Percentiles rank a stretch among this genome's conserved stretches.
Conservation (phyloP, 1,140 invertebrate genomes). For the Drosophila busckii region DNA sequence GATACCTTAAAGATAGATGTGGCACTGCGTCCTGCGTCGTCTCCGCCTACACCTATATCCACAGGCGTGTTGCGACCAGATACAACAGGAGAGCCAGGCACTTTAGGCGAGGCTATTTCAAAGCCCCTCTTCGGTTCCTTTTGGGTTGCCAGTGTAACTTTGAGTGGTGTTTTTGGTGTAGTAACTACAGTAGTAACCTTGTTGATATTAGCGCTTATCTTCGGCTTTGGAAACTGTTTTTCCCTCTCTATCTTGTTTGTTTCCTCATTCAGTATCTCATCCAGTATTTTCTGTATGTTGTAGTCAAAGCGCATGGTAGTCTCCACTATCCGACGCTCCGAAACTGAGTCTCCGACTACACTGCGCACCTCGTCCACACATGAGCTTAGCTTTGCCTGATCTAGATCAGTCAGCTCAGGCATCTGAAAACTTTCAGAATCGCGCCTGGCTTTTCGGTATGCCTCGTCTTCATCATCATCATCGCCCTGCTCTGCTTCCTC, state of each 20-base stretch:
- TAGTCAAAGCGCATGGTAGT: conserved; percentile 85
- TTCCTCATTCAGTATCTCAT: conserved; percentile 84
- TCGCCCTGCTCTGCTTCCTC: conserved; percentile 84
- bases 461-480: conserved; percentile 67
- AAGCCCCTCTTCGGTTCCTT: conserved; percentile 79
- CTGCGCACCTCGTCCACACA: conserved; percentile 91
- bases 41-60: conserved; percentile 27
- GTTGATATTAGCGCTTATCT: conserved; percentile 9
- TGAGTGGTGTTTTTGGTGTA: conserved; percentile 39
- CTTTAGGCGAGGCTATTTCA: conserved; percentile 73
- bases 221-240: conserved; percentile 15
- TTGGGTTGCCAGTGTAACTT: conserved; percentile 37
- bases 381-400: conserved; percentile 87
- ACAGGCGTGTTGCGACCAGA: conserved; percentile 81
- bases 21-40: conserved; percentile 21
- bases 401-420: conserved; percentile 82
- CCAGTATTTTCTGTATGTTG: conserved; percentile 85
- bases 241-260: conserved; percentile 42
- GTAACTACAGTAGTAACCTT: conserved; percentile 10
- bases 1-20: conserved; percentile 53
- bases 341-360: conserved; percentile 87
- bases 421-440: conserved; percentile 79
- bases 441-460: conserved; percentile 50
- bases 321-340: conserved; percentile 85
- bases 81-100: conserved; percentile 81